phyloP scores from a whole-genome alignment of 1,140 invertebrate species.

The Ectropis grisescens region DNA sequence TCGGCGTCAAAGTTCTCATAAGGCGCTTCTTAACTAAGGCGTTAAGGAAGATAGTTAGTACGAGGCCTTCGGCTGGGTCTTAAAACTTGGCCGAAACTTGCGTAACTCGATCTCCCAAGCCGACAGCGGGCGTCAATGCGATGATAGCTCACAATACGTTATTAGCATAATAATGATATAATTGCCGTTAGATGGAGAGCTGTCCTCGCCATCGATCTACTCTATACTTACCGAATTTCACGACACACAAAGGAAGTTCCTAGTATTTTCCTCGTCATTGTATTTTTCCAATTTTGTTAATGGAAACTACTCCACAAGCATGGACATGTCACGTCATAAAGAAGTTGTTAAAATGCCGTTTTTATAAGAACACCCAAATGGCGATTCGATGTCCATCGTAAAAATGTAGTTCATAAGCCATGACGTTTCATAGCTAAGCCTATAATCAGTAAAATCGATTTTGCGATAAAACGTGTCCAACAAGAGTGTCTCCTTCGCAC shows the following conservation, averaged over 20 bases:
- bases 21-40: slow-evolving; percentile 66
- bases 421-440: slow-evolving; percentile 22
- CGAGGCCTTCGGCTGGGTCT: slow-evolving; percentile 65
- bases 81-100: slow-evolving; percentile 63
- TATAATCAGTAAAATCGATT: slow-evolving; percentile 59
- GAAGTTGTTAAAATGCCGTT: slow-evolving; percentile 7
- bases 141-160: slow-evolving; percentile 55
- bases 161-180: slow-evolving; percentile 48
- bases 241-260: too few species aligned
- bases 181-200: slow-evolving; percentile 6
- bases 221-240: too few species aligned
- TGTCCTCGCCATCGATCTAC: too few species aligned
- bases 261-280: too few species aligned
- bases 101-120: slow-evolving; percentile 59
- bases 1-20: slow-evolving; percentile 66
- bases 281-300: too few species aligned
- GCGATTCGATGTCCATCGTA: slow-evolving; percentile 26
- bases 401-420: slow-evolving; percentile 45
- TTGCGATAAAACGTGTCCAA: slow-evolving; percentile 53
- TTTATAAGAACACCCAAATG: slow-evolving; percentile 13
- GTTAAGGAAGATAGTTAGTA: slow-evolving; percentile 67
- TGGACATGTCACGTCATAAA: too few species aligned
- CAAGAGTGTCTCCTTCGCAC: slow-evolving; percentile 32
- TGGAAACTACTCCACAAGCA: too few species aligned
- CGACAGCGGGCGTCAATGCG: slow-evolving; percentile 40